Percentiles rank a stretch among this genome's conserved stretches.
phyloP scores from a whole-genome alignment of 1,140 invertebrate genomes.

The Thrips palmi region DNA sequence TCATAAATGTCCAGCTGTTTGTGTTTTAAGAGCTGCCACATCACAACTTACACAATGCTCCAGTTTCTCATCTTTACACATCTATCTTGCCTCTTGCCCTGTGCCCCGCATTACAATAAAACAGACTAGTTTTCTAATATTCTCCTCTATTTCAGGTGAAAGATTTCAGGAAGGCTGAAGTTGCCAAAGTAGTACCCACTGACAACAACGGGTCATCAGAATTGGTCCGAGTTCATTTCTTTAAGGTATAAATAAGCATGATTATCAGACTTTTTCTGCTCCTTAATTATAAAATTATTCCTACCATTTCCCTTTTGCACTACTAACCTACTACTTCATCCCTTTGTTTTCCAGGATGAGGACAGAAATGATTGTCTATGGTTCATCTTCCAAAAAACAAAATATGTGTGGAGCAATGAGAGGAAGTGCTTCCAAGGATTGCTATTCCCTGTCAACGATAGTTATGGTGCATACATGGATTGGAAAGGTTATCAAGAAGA shows the following conservation, averaged over 20 bases:
- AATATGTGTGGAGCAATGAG: slow-evolving; percentile 74
- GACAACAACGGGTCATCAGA: slow-evolving; percentile 95
- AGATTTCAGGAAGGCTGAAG: slow-evolving; percentile 51
- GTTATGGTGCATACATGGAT: slow-evolving; percentile 54
- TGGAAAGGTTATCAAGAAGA: slow-evolving; percentile 81
- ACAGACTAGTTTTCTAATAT: slow-evolving; percentile 10
- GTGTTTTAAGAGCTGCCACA: too few species aligned
- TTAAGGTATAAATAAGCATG: slow-evolving; percentile 25
- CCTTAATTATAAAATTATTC: slow-evolving; percentile 7
- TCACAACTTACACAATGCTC: not conserved
- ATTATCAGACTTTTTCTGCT: not conserved
- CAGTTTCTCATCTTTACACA: slow-evolving; percentile 8
- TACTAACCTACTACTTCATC: slow-evolving; percentile 22
- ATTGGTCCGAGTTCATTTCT: slow-evolving; percentile 60
- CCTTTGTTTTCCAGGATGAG: slow-evolving; percentile 19
- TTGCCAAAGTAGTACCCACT: slow-evolving; percentile 89
- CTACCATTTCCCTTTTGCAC: too few species aligned
- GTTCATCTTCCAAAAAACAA: slow-evolving; percentile 94
- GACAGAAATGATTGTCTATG: slow-evolving; percentile 29
- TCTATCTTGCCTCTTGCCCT: slow-evolving; percentile 15
- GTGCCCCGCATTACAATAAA: slow-evolving; percentile 13
- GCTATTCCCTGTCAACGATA: slow-evolving; percentile 60
- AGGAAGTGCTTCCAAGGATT: slow-evolving; percentile 62
- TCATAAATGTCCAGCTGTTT: slow-evolving; percentile 4
- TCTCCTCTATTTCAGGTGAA: slow-evolving; percentile 39